phyloP scores from a whole-genome alignment of 2,113 vertebrate species.

The Pteronura brasiliensis region DNA sequence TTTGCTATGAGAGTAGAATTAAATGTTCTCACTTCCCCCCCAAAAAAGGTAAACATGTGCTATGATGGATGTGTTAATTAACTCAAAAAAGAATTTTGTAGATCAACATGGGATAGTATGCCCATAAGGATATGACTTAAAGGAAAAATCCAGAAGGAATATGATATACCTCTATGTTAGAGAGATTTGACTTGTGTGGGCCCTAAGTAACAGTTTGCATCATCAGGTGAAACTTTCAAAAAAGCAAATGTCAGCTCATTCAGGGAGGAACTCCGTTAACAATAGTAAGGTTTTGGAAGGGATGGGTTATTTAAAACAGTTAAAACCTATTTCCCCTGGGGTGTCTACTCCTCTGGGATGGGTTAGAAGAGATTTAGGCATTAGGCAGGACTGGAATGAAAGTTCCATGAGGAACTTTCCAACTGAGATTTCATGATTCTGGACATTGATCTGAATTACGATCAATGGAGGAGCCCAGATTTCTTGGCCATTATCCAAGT shows the following conservation, averaged over 20 bases:
- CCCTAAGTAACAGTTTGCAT: not conserved
- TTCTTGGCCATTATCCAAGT: not conserved
- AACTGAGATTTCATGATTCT: not conserved
- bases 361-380: not conserved
- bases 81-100: not conserved
- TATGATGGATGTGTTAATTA: not conserved
- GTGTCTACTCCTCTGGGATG: not conserved
- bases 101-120: not conserved
- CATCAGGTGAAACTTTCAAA: not conserved
- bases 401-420: not conserved
- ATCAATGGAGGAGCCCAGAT: not conserved
- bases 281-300: not conserved
- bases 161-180: not conserved
- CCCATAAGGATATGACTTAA: not conserved
- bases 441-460: not conserved
- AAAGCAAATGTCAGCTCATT: not conserved
- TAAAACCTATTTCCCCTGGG: not conserved
- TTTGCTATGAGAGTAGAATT: not conserved
- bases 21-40: not conserved
- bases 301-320: not conserved
- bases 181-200: not conserved
- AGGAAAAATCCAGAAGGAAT: not conserved
- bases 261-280: not conserved
- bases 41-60: not conserved
- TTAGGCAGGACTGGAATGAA: not conserved